These are phyloP conservation scores for Cotesia typhae DNA, from an alignment of 1,140 invertebrate species.

Conservation along the genomic window DNA sequence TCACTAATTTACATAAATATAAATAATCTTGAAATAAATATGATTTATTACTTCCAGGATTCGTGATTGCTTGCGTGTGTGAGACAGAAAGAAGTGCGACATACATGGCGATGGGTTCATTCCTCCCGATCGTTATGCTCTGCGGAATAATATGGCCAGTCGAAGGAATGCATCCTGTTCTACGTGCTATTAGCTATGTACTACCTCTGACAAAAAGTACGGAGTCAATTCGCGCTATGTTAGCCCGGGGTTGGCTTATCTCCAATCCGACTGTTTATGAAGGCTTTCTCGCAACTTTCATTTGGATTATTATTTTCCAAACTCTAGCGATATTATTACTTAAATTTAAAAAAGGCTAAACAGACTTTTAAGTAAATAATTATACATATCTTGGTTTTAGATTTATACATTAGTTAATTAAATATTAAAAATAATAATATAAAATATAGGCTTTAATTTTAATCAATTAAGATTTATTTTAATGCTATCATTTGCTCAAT, in stretches of 20 bases:
- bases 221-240: constrained; percentile 86
- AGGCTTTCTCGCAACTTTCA: constrained; percentile 83
- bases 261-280: constrained; percentile 80
- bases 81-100: constrained; percentile 92
- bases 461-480: constrained; percentile 7
- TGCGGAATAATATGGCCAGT: constrained; percentile 89
- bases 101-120: constrained; percentile 90
- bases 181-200: constrained; percentile 81
- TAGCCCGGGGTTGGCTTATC: constrained; percentile 89
- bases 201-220: constrained; percentile 92
- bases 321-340: constrained; percentile 80
- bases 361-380: constrained; percentile 12
- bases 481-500: constrained; percentile 37
- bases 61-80: constrained; percentile 87
- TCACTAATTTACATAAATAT: background rate
- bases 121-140: constrained; percentile 90
- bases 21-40: constrained; percentile 20
- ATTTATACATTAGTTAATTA: constrained; percentile 4
- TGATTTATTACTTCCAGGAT: constrained; percentile 68
- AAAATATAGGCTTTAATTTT: background rate
- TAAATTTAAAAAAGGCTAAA: constrained; percentile 84
- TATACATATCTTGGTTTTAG: constrained; percentile 20
- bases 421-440: background rate
- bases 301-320: constrained; percentile 87
- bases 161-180: constrained; percentile 82